Conservation (phyloP, 2,888 invertebrate genomes). For the Horisme vitalbata region DNA sequence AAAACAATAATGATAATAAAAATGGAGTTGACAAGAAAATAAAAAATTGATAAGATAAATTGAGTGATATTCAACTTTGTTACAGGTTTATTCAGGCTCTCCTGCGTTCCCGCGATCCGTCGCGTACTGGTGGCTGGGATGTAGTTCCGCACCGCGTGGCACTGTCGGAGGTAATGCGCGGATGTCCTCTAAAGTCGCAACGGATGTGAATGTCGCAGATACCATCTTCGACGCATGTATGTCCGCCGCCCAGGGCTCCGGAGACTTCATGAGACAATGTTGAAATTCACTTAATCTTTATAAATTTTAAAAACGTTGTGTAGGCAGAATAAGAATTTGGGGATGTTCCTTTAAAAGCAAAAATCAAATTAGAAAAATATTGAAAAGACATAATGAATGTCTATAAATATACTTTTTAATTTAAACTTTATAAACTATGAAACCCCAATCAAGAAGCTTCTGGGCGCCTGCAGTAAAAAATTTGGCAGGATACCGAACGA, state of each 20-base stretch:
- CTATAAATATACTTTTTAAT: no score
- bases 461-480: slow-evolving; percentile 53
- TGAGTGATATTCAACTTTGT: neutral
- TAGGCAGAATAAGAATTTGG: neutral
- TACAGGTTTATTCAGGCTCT: slow-evolving; percentile 91
- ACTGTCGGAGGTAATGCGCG: slow-evolving; percentile 85
- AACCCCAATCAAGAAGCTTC: slow-evolving; percentile 62
- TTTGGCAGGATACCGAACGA: slow-evolving; percentile 10
- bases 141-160: slow-evolving; percentile 88
- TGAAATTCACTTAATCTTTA: no score
- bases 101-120: slow-evolving; percentile 95
- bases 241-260: slow-evolving; percentile 50
- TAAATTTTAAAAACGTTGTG: neutral
- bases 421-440: no score
- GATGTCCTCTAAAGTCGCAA: slow-evolving; percentile 58
- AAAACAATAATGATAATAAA: no score
- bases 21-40: no score
- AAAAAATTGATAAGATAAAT: no score
- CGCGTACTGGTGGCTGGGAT: slow-evolving; percentile 98
- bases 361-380: no score
- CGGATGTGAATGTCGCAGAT: slow-evolving; percentile 83
- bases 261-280: slow-evolving; percentile 9
- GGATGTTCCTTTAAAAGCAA: no score
- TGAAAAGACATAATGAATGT: no score
- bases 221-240: slow-evolving; percentile 89